A percentile compares a stretch with the other conserved stretches of the same genome.
phyloP scores from a whole-genome alignment of 2,797 vertebrate genomes.

The Sparidentex hasta region DNA sequence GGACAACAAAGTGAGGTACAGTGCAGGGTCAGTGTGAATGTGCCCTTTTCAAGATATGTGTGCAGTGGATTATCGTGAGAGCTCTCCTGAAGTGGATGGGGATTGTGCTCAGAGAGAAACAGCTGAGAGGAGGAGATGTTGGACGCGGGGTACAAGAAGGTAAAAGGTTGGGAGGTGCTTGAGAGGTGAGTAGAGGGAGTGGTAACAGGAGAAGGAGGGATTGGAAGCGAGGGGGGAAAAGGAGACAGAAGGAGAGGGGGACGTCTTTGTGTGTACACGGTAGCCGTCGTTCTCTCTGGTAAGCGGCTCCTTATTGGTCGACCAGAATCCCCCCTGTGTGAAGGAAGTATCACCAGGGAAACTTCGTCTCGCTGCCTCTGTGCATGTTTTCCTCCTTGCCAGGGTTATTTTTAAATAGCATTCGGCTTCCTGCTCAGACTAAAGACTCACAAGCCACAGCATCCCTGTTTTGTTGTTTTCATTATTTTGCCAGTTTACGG shows the following conservation, averaged over 20 bases:
- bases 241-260: conserved; percentile 60
- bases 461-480: conserved; percentile 81
- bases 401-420: conserved; percentile 88
- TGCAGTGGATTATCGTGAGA: conserved; percentile 27
- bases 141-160: conserved; percentile 32
- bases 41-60: conserved; percentile 29
- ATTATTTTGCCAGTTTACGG: conserved; percentile 69
- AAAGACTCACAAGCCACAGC: conserved; percentile 79
- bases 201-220: conserved; percentile 67
- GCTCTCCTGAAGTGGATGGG: conserved; percentile 23
- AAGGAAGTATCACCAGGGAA: conserved; percentile 89
- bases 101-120: conserved; percentile 40
- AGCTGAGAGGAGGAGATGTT: conserved; percentile 29
- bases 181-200: conserved; percentile 69
- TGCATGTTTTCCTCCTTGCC: conserved; percentile 83
- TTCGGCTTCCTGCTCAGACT: conserved; percentile 83
- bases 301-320: conserved; percentile 81
- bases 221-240: conserved; percentile 49
- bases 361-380: conserved; percentile 82
- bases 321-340: conserved; percentile 79
- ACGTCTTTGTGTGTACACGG: conserved; percentile 78
- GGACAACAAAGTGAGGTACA: conserved; percentile 1
- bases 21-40: conserved; percentile 17
- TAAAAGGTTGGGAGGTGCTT: conserved; percentile 59
- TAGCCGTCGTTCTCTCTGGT: conserved; percentile 62